A percentile compares a stretch with the other conserved stretches of the same genome.
phyloP scores from a whole-genome alignment of 2,797 vertebrate species.

The Tolypeutes matacus region DNA sequence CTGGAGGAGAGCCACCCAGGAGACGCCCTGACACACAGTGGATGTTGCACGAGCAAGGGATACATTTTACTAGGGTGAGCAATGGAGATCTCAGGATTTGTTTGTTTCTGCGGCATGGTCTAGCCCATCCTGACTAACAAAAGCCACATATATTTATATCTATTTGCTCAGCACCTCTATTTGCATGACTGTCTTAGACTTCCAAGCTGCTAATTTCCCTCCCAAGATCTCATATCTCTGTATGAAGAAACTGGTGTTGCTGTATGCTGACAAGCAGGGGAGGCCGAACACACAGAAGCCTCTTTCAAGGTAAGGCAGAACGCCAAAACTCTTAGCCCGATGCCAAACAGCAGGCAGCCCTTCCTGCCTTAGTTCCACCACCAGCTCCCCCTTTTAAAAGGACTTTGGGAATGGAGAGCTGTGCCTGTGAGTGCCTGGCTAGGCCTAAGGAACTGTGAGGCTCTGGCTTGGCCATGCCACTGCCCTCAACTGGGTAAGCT shows the following conservation, averaged over 20 bases:
- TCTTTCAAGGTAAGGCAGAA: conserved; percentile 10
- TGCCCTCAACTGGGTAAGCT: background rate
- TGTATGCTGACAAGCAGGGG: background rate
- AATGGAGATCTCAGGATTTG: background rate
- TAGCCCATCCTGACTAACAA: background rate
- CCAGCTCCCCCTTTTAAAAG: background rate
- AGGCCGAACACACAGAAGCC: background rate
- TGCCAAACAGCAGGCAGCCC: background rate
- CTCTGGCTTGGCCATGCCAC: background rate
- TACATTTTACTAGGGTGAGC: background rate
- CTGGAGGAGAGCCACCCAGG: background rate
- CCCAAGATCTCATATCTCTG: background rate
- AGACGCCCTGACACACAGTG: background rate
- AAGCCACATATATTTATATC: background rate
- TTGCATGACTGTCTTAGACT: background rate
- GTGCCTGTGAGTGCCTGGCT: background rate
- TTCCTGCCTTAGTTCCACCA: background rate
- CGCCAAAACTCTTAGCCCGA: background rate
- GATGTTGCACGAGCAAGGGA: background rate
- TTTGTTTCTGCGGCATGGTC: background rate
- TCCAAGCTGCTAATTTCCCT: background rate
- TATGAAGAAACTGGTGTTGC: background rate
- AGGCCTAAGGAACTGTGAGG: background rate
- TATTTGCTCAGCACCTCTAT: background rate
- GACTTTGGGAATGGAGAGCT: background rate